phyloP scores from a whole-genome alignment of 2,797 vertebrate genomes.

The Hydrophis major region DNA sequence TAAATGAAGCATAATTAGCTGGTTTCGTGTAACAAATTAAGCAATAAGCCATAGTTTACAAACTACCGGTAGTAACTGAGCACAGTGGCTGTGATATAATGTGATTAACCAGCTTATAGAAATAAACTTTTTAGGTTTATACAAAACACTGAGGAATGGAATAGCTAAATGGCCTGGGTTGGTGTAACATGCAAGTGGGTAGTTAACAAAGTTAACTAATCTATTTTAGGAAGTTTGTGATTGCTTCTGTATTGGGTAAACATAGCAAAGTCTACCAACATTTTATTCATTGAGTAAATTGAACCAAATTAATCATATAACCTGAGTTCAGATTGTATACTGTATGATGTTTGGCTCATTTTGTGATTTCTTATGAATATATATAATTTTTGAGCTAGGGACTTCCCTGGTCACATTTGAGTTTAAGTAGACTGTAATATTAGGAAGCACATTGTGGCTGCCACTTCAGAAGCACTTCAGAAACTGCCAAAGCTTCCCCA shows the following conservation, averaged over 20 bases:
- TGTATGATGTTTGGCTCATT: background rate
- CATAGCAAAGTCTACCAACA: background rate
- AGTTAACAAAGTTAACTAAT: background rate
- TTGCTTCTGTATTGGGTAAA: background rate
- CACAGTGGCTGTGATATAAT: background rate
- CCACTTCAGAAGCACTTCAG: background rate
- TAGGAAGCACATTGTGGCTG: background rate
- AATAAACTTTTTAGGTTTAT: background rate
- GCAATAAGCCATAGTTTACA: background rate
- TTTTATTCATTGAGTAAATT: background rate
- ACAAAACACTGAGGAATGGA: background rate
- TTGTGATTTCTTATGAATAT: background rate
- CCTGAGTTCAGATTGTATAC: background rate
- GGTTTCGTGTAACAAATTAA: background rate
- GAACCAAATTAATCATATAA: background rate
- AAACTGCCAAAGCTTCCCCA: background rate
- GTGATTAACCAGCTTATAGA: background rate
- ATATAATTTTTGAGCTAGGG: background rate
- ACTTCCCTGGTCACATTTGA: background rate
- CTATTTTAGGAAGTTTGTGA: background rate
- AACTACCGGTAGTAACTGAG: background rate
- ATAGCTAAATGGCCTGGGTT: background rate
- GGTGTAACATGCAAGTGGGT: background rate
- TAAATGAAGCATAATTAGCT: background rate
- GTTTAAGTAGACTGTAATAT: background rate